Conservation (phyloP, 1,140 invertebrate species). For the Globodera ellingtonae region DNA sequence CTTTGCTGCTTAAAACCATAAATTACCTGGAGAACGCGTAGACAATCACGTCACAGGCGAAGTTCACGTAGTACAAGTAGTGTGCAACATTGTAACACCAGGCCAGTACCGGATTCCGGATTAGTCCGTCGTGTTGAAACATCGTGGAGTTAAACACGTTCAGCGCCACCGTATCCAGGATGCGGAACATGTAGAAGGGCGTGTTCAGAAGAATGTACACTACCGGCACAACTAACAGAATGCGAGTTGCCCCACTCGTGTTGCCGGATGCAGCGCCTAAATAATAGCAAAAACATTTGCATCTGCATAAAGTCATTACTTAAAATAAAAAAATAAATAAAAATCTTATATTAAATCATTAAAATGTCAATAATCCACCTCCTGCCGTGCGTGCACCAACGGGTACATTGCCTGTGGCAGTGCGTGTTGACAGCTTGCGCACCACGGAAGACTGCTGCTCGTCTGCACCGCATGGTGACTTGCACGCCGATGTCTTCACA, state of each 20-base stretch:
- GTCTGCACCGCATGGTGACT: background rate
- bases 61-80: constrained; percentile 64
- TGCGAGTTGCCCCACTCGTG: constrained; percentile 41
- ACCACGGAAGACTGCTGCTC: constrained; percentile 15
- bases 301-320: background rate
- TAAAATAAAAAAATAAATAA: background rate
- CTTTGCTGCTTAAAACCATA: background rate
- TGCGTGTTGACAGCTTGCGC: background rate
- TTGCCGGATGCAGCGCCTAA: constrained; percentile 27
- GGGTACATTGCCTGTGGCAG: background rate
- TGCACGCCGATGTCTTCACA: background rate
- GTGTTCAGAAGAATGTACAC: constrained; percentile 65
- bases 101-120: constrained; percentile 35
- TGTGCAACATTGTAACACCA: constrained; percentile 60
- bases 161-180: constrained; percentile 59
- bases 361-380: background rate
- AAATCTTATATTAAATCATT: background rate
- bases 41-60: constrained; percentile 62
- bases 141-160: constrained; percentile 50
- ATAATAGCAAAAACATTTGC: background rate
- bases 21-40: constrained; percentile 64
- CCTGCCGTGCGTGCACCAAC: background rate
- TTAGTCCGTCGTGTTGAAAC: constrained; percentile 42
- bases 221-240: constrained; percentile 62
- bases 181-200: constrained; percentile 60